Base-by-base conservation (phyloP, 2,888 invertebrate genomes). In the Mylabris sibirica region DNA sequence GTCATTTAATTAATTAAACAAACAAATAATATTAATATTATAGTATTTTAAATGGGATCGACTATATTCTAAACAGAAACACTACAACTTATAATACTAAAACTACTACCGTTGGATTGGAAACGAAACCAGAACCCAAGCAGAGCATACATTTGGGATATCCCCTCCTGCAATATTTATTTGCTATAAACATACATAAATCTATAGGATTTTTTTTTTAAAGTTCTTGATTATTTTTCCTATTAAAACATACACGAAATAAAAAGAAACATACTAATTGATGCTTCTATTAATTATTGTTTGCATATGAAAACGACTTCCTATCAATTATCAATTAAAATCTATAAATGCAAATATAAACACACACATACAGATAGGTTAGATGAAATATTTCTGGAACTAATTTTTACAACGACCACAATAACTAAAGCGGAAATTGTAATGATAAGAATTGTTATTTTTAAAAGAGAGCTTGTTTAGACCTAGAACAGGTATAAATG, bases 41-140 rank as follows among this genome's bases (percentile, higher is more conserved):
- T 3, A 38, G 38, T 4, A 17, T 44, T 44, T 17, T 4, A 44
- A 44, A 44, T 1, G 6, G 5, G 8, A 5, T 44, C 17, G 44
- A 8, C 6, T 44, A 44, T 44, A 17, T 44, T 44, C n/a, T 6
- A 44, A 30, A 44, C 44, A 44, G 44, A 44, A 44, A 44, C 44
- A 44, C 44, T 44, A 44, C 44, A n/a, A 44, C n/a, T 17, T 44
- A 44, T 17, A 44, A 44, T 44, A 44, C 44, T 30, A 30, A 44
- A 44, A 44, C 44, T 44, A 44, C 44, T 44, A 44, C 44, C 44
- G 44, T 44, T 44, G 44, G 44, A 44, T 44, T 44, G 44, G 44
- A 44, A 44, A 44, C 44, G 44, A 44, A 44, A 44, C 44, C 44
- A 44, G 44, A 44, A 44, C n/a, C 44, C 44, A 44, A 44, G 44